phyloP scores from a whole-genome alignment of 2,888 invertebrate species.

The Drosophila subsilvestris region DNA sequence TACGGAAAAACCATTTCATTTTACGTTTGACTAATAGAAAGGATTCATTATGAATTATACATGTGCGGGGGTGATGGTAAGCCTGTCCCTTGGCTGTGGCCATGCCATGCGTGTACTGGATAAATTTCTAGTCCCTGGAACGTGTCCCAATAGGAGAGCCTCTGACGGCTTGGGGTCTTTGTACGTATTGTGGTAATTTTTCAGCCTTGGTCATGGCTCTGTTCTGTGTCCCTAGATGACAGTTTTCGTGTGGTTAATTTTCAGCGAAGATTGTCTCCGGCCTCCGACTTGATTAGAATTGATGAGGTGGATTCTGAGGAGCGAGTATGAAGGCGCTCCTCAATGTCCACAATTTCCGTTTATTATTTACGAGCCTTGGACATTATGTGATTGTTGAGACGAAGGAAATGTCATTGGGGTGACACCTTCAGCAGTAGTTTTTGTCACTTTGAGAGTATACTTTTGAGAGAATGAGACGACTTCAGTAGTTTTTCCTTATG shows the following conservation, averaged over 20 bases:
- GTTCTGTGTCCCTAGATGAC: conserved; percentile 44
- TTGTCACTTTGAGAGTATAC: no score
- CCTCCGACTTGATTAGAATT: conserved; percentile 69
- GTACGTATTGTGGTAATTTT: conserved; percentile 38
- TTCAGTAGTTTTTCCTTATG: no score
- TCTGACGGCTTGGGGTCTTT: conserved; percentile 4
- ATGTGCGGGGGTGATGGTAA: conserved; percentile 33
- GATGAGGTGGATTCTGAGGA: conserved; percentile 61
- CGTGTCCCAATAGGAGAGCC: no score
- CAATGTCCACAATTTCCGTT: conserved; percentile 30
- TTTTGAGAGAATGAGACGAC: no score
- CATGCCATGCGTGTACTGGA: conserved; percentile 58
- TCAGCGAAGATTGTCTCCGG: conserved; percentile 66
- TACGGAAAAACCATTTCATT: conserved; percentile 73
- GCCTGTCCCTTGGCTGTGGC: conserved; percentile 22
- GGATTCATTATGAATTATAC: conserved; percentile 80
- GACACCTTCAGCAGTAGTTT: conserved; percentile 5
- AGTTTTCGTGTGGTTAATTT: conserved; percentile 68
- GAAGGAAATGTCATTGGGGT: conserved; percentile 15
- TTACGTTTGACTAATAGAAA: conserved; percentile 80
- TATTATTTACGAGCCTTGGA: conserved; percentile 60
- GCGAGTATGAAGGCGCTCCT: conserved; percentile 44
- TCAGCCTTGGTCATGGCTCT: conserved; percentile 27
- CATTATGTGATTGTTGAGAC: conserved; percentile 21
- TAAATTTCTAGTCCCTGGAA: conserved; percentile 35